Percentiles rank a stretch among this genome's conserved stretches.
phyloP scores from a whole-genome alignment of 2,113 vertebrate genomes.

The Paraplagusia blochii region DNA sequence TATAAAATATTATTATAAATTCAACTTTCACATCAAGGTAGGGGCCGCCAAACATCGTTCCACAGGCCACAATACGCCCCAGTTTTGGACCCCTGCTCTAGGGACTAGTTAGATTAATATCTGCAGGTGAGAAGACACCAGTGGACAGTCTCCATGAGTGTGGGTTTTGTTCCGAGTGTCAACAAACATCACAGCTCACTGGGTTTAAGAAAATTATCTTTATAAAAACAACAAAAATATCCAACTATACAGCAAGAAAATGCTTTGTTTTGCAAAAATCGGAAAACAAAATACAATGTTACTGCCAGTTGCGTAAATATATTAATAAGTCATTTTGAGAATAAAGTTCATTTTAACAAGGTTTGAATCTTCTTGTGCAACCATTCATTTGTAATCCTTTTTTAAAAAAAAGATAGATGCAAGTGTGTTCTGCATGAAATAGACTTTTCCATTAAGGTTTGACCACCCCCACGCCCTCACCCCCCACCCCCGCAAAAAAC shows the following conservation, averaged over 20 bases:
- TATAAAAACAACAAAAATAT: slow-evolving; percentile 1
- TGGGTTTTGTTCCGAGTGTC: too few species aligned
- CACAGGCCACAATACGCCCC: too few species aligned
- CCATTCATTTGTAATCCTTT: slow-evolving; percentile 34
- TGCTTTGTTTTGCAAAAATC: background rate
- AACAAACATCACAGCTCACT: background rate
- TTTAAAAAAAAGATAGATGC: slow-evolving; percentile 47
- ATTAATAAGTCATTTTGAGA: slow-evolving; percentile 9
- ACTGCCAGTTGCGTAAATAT: background rate
- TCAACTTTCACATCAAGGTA: too few species aligned
- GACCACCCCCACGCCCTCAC: too few species aligned
- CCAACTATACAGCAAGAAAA: background rate
- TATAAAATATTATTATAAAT: too few species aligned
- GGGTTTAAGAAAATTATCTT: background rate
- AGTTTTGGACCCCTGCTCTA: too few species aligned
- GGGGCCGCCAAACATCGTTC: too few species aligned
- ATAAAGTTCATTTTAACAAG: too few species aligned
- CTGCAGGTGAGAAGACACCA: too few species aligned
- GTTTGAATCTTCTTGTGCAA: slow-evolving; percentile 23
- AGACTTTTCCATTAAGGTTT: slow-evolving; percentile 52
- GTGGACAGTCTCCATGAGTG: too few species aligned
- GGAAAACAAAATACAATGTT: slow-evolving; percentile 7
- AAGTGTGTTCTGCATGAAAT: slow-evolving; percentile 43
- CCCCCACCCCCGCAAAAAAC: too few species aligned
- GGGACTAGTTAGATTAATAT: too few species aligned